These are phyloP conservation scores for Apostichopus californicus DNA, from an alignment of 35 echinoderm and acorn worm species.

Conservation along the genomic window DNA sequence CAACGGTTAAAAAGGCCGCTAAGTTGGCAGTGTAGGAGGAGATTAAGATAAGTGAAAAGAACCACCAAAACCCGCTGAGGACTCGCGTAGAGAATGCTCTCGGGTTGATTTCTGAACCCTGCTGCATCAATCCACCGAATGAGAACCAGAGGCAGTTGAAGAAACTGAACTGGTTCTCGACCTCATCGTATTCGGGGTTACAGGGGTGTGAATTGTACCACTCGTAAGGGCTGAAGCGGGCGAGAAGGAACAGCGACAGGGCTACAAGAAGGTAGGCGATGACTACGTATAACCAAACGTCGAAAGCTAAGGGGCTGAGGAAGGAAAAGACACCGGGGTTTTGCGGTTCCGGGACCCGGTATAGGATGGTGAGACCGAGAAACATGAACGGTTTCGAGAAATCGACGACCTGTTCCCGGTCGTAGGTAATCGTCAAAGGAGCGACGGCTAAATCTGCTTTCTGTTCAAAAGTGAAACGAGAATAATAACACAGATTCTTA, in stretches of 20 bases:
- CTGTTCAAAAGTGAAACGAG: conserved; percentile 27
- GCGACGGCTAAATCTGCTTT: conserved; percentile 92
- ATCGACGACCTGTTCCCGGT: conserved; percentile 80
- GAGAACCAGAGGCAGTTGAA: conserved; percentile 97
- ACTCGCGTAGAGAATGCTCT: conserved; percentile 86
- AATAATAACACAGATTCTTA: neutral
- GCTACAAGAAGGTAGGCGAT: conserved; percentile 81
- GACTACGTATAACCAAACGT: conserved; percentile 95
- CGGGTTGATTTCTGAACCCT: conserved; percentile 90
- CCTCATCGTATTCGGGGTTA: conserved; percentile 91
- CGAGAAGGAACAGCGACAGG: conserved; percentile 79
- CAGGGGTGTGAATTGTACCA: conserved; percentile 96
- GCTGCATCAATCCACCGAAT: conserved; percentile 94
- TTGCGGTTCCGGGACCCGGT: conserved; percentile 79
- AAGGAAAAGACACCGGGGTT: conserved; percentile 95
- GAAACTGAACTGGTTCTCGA: conserved; percentile 91
- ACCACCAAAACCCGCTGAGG: conserved; percentile 92
- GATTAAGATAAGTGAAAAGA: conserved; percentile 89
- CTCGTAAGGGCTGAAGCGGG: conserved; percentile 93
- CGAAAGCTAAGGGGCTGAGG: conserved; percentile 79
- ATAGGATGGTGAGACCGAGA: conserved; percentile 88
- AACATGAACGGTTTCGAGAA: conserved; percentile 97
- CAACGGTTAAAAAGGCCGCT: conserved; percentile 92
- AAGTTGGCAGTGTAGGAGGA: conserved; percentile 95
- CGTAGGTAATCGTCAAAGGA: conserved; percentile 87